Conservation (phyloP, 2,888 invertebrate genomes). For the Andrena chrysosceles region DNA sequence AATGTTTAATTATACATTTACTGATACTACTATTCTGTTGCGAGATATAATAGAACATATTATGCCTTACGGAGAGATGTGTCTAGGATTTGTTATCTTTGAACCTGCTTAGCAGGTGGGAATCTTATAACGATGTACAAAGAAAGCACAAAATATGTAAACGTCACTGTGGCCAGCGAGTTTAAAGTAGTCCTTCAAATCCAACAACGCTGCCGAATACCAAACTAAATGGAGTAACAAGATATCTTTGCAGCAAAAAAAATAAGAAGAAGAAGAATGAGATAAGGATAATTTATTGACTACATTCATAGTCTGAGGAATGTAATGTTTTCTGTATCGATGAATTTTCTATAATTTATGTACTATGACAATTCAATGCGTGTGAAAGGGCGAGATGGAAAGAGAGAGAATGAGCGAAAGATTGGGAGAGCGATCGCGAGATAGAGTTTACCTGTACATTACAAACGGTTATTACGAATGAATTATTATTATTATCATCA, state of each 20-base stretch:
- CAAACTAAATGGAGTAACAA: conserved; percentile 68
- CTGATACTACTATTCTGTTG: conserved; percentile 56
- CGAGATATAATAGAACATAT: conserved; percentile 53
- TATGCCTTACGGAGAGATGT: conserved; percentile 52
- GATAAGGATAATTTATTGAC: conserved; percentile 81
- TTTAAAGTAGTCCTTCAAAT: conserved; percentile 79
- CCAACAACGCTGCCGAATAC: conserved; percentile 80
- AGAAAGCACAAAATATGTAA: conserved; percentile 64
- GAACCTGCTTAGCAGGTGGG: conserved; percentile 38
- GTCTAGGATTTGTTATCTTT: conserved; percentile 61
- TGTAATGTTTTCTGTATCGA: conserved; percentile 78
- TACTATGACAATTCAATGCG: conserved; percentile 76
- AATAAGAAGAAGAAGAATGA: conserved; percentile 66
- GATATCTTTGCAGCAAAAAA: conserved; percentile 75
- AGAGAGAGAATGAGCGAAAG: conserved; percentile 50
- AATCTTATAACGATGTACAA: conserved; percentile 69
- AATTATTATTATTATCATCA: conserved; percentile 71
- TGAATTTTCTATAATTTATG: conserved; percentile 78
- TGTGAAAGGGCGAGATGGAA: conserved; percentile 55
- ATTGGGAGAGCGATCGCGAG: conserved; percentile 57
- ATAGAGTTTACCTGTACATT: conserved; percentile 79
- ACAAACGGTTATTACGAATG: conserved; percentile 80
- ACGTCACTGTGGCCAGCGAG: conserved; percentile 65
- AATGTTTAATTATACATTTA: conserved; percentile 63
- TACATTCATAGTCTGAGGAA: conserved; percentile 78